Base-by-base conservation (phyloP, 2,797 vertebrate genomes). In the Picus viridis region DNA sequence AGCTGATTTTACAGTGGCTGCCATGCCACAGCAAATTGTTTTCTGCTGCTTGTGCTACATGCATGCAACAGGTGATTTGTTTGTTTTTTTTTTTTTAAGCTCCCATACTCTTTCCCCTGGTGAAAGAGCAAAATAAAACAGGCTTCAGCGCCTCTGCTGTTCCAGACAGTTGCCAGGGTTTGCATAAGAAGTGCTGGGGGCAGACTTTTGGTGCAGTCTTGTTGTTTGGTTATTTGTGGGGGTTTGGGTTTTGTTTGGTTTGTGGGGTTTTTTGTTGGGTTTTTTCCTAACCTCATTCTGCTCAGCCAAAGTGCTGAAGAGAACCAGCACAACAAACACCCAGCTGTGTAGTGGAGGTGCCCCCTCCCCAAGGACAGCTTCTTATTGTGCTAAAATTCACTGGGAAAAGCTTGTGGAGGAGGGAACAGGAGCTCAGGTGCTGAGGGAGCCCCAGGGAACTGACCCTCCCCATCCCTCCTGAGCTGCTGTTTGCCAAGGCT, bases 41-140 rank as follows among this genome's bases (percentile, higher is more conserved):
- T 88, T 86, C 88, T 88, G 72, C 80, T 88, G 13, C 80, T 87
- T 91, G 73, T 84, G 77, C 86, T 95, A 83, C 93, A 87, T 56
- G 53, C 57, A 78, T 90, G 94, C 92, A 94, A 94, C 93, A 95
- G 77, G 96, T 95, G 90, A 74, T 51, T 68, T 62, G 62, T n/a
- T n/a, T 70, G 59, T 58, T 45, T 30, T 30, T 36, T 45, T 39
- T 67, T 51, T 78, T 86, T 87, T 64, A 65, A 89, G 65, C 62
- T 88, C 59, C 45, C 45, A 12, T 58, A 26, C 53, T 70, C 57
- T 64, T 88, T 80, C 71, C 51, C 18, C 41, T 53, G 26, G 43
- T 41, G 57, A 86, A 89, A 56, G 12, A 68, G 67, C 14, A 18
- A 68, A 72, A 34, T 45, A 19, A 71, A 92, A 47, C 3, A 16